These are phyloP conservation scores for fruit fly (Drosophila melanogaster) DNA, from an alignment of 1,140 invertebrate genomes.

Conservation along the genomic window Release_6_plus_ISO1_MT NT_033779.5:14692001-14692500, in stretches of 20 bases:
- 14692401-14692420: background rate
- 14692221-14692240: conserved; percentile 1
- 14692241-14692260: conserved; percentile 12
- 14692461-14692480: conserved; percentile 30
- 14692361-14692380: background rate
- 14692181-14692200: conserved; percentile 58
- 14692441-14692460: conserved; percentile 15
- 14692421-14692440: conserved; percentile 6
- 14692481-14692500: conserved; percentile 12
- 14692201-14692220: background rate
- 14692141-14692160: conserved; percentile 43
- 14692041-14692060: conserved; percentile 80
- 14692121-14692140: conserved; percentile 39
- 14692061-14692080: conserved; percentile 65
- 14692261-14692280: background rate
- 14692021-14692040: conserved; percentile 73
- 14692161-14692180: conserved; percentile 55
- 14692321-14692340: no score
- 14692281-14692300: background rate
- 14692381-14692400: background rate
- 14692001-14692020: conserved; percentile 48
- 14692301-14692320: no score
- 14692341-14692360: no score
- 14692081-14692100: conserved; percentile 6
- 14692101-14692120: background rate